Evolutionary conservation across 2,797 vertebrate species (phyloP), one percentile per base, ranked within the genome.

Genomic region (Knipowitschia caucasica): DNA sequence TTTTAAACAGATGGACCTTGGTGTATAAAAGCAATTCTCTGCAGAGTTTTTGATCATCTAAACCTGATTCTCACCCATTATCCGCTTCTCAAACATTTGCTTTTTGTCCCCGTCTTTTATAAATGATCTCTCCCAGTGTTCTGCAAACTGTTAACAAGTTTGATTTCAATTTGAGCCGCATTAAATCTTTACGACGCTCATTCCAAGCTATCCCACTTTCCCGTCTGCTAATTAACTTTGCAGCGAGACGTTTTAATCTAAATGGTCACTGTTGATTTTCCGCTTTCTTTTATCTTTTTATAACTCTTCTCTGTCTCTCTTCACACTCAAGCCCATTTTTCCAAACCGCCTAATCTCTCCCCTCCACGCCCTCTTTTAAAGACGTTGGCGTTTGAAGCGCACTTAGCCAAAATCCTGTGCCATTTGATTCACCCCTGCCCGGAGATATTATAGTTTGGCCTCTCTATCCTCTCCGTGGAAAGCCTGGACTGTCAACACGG

Each of bases 391-490:
- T 26, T 24, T 50, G 24, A 8, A 25, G n/a, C 23, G 11, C 59
- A 63, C n/a, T 24, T 12, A 29, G 43, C 45, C 4, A 29, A 20
- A 42, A 14, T 52, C 31, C 50, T 60, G 6, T 52, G 55, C 61
- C 55, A 59, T 53, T 35, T 8, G 7, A 50, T 50, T 58, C 58
- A 59, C 39, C 30, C 31, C 45, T 55, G 53, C n/a, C n/a, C n/a
- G 44, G 43, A 52, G 57, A 0, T 20, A 45, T 75, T 78, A 75
- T 78, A 79, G 77, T 81, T 78, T 68, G 35, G 82, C 73, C 85
- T 81, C 75, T 71, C 75, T 68, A 46, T 76, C 80, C 25, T 21
- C 25, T 17, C 25, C 30, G 76, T 69, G 80, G 77, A 83, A 82
- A 80, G 73, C 51, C 35, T 67, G 69, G 80, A 62, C 49, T 3